These are phyloP conservation scores for Tenualosa ilisha DNA, from an alignment of 2,797 vertebrate genomes.

Conservation along the genomic window DNA sequence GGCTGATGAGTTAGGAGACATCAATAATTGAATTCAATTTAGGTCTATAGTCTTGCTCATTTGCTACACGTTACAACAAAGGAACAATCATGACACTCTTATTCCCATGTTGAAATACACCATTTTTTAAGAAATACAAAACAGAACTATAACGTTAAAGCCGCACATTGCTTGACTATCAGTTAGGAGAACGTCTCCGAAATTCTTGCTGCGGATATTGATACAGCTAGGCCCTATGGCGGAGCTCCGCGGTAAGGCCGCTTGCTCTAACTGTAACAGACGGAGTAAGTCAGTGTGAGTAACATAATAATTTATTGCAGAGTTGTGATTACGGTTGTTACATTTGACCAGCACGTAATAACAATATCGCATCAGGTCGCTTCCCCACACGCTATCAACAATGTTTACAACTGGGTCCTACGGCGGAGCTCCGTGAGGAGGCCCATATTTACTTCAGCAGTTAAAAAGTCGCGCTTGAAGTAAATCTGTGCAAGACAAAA, in stretches of 20 bases:
- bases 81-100: not conserved
- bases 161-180: not conserved
- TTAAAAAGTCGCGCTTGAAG: conserved; percentile 58
- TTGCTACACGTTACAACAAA: not conserved
- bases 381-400: conserved; percentile 25
- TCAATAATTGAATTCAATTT: not conserved
- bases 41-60: not conserved
- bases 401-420: conserved; percentile 69
- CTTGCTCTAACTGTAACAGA: conserved; percentile 8
- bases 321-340: not conserved
- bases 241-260: conserved; percentile 72
- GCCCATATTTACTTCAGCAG: conserved; percentile 66
- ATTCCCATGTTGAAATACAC: too few relatives aligned
- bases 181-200: not conserved
- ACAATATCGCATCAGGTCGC: not conserved
- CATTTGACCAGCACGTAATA: not conserved
- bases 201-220: conserved; percentile 25
- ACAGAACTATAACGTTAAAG: not conserved
- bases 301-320: not conserved
- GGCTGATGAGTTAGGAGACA: not conserved
- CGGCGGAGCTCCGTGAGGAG: conserved; percentile 80
- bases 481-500: conserved; percentile 21
- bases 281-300: not conserved
- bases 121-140: not conserved
- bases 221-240: conserved; percentile 56